Evolutionary conservation across 2,797 vertebrate genomes (phyloP).

Genomic region (Cyclopterus lumpus): DNA sequence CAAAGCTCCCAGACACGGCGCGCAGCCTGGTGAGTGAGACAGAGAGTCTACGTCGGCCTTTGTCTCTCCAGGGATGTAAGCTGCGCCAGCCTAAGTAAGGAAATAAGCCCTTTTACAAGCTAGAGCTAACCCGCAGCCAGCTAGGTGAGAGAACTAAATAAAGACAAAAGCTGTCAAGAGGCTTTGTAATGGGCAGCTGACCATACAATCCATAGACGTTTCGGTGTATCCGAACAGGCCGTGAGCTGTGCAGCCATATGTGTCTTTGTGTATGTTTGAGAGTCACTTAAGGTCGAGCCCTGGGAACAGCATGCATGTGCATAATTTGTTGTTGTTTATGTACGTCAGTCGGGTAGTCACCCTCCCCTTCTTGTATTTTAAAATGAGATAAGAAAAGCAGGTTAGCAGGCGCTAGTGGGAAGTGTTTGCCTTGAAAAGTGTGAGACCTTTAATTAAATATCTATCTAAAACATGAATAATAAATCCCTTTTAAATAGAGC

Average conservation of each 20-base stretch:
- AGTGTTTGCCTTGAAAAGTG: slow-evolving; percentile 33
- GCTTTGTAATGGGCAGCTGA: slow-evolving; percentile 79
- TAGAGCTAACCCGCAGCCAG: slow-evolving; percentile 64
- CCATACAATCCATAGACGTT: slow-evolving; percentile 59
- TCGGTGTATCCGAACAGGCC: slow-evolving; percentile 56
- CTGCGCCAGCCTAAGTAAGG: slow-evolving; percentile 61
- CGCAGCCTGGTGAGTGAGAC: slow-evolving; percentile 45
- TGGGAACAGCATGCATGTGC: slow-evolving; percentile 22
- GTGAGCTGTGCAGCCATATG: slow-evolving; percentile 35
- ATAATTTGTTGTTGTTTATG: slow-evolving; percentile 53
- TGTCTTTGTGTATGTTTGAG: slow-evolving; percentile 33
- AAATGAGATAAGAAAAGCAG: slow-evolving; percentile 40
- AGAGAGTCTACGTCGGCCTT: slow-evolving; percentile 48
- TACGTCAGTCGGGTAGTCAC: slow-evolving; percentile 30
- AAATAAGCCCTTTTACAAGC: slow-evolving; percentile 71
- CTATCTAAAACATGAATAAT: slow-evolving; percentile 38
- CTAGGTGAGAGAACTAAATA: slow-evolving; percentile 78
- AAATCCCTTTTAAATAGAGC: slow-evolving; percentile 23
- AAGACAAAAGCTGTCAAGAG: slow-evolving; percentile 79
- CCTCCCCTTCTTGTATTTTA: slow-evolving; percentile 2
- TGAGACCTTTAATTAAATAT: slow-evolving; percentile 42
- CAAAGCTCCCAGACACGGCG: slow-evolving; percentile 36
- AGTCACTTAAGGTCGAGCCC: slow-evolving; percentile 28
- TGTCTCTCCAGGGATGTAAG: slow-evolving; percentile 63
- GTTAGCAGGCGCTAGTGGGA: slow-evolving; percentile 28